These are phyloP conservation scores for Crotalus horridus DNA, from an alignment of 2,113 vertebrate genomes.

Conservation along the genomic window DNA sequence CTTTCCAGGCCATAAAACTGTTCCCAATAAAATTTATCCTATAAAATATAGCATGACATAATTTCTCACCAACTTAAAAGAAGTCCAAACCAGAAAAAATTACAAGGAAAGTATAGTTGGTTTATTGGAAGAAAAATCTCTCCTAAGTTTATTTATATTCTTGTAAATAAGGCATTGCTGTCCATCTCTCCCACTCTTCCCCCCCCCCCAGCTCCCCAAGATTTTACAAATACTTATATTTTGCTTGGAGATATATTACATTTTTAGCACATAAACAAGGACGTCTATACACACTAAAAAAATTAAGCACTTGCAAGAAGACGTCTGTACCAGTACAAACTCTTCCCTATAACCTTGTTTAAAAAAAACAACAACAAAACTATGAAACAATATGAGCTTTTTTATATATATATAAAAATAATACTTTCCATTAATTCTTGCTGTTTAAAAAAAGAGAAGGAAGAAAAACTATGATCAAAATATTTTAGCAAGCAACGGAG, in stretches of 20 bases:
- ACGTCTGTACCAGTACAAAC: constrained; percentile 44
- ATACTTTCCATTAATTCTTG: neutral
- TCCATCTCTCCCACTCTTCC: neutral
- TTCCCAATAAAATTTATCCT: neutral
- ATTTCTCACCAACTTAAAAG: neutral
- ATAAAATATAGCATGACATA: neutral
- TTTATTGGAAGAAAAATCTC: neutral
- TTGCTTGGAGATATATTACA: constrained; percentile 51
- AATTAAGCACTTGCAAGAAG: neutral
- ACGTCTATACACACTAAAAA: neutral
- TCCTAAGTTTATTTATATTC: constrained; percentile 22
- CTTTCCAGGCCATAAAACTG: neutral
- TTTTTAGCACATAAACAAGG: constrained; percentile 28
- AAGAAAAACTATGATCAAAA: neutral
- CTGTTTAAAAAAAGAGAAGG: neutral
- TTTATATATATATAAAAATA: neutral
- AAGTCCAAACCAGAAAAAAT: neutral
- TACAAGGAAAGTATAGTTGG: neutral
- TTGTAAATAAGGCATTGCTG: neutral
- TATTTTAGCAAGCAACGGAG: neutral
- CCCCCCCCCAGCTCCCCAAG: neutral
- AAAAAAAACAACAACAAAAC: neutral
- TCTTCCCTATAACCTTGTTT: neutral
- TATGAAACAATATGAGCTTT: neutral
- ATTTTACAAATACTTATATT: constrained; percentile 36